Conservation (phyloP, 2,113 vertebrate species). For the Emydura subglobosa region DNA sequence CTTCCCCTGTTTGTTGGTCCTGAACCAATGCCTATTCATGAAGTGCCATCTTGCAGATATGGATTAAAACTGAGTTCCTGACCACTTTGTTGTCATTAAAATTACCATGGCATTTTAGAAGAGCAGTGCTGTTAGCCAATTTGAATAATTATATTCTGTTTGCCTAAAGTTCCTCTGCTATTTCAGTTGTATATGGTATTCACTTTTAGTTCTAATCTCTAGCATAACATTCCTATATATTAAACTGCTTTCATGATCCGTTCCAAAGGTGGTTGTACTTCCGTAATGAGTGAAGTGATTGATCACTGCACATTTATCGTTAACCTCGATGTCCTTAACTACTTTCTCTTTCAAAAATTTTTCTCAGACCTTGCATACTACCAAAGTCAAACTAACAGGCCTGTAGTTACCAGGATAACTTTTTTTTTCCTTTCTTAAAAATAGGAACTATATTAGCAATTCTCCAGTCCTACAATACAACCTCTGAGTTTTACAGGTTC, state of each 20-base stretch:
- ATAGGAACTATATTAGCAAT: no score
- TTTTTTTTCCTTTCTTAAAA: no score
- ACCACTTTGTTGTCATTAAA: not conserved
- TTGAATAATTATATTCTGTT: not conserved
- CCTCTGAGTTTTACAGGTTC: no score
- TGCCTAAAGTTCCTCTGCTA: not conserved
- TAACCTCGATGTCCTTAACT: no score
- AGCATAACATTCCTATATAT: constrained; percentile 3
- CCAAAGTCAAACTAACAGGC: no score
- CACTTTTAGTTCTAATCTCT: not conserved
- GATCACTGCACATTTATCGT: not conserved
- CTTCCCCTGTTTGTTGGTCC: not conserved
- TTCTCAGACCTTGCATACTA: no score
- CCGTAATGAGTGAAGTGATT: constrained; percentile 38
- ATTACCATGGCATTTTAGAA: not conserved
- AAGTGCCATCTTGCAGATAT: not conserved
- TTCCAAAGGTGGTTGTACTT: constrained; percentile 54
- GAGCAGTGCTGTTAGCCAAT: constrained; percentile 16
- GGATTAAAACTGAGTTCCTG: not conserved
- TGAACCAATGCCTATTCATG: not conserved
- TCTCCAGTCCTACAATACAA: no score
- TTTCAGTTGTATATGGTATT: constrained; percentile 21
- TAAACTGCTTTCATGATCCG: constrained; percentile 35
- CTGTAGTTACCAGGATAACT: no score
- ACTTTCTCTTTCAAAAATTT: no score